Evolutionary conservation across 2,888 invertebrate species (phyloP).

Genomic region (Electrophaes corylata): DNA sequence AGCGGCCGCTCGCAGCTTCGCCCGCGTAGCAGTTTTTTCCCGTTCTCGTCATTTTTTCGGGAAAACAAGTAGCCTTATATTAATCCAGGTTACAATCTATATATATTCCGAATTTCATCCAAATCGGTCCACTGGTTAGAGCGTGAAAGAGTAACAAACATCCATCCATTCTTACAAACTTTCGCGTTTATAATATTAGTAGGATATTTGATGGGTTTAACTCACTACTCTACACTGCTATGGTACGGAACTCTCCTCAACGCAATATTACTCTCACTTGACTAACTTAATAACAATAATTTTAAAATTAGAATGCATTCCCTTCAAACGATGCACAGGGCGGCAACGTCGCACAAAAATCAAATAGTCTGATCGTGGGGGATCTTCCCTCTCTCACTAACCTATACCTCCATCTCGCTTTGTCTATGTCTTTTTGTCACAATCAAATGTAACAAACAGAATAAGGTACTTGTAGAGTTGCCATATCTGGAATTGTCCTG

Average conservation of each 20-base stretch:
- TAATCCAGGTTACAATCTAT: too few relatives aligned
- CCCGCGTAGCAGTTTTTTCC: too few relatives aligned
- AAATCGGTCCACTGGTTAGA: too few relatives aligned
- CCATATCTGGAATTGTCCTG: neutral
- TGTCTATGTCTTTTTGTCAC: slow-evolving; percentile 42
- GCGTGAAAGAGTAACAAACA: too few relatives aligned
- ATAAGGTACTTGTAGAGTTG: neutral
- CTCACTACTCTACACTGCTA: too few relatives aligned
- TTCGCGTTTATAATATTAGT: too few relatives aligned
- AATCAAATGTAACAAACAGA: slow-evolving; percentile 2
- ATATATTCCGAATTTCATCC: too few relatives aligned
- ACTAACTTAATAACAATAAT: neutral
- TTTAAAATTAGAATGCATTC: slow-evolving; percentile 12
- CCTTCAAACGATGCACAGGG: slow-evolving; percentile 2
- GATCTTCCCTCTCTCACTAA: slow-evolving; percentile 42
- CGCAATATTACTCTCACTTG: neutral
- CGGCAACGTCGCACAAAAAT: slow-evolving; percentile 22
- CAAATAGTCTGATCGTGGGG: slow-evolving; percentile 37
- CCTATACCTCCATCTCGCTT: slow-evolving; percentile 38
- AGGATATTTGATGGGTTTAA: too few relatives aligned
- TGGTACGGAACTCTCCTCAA: neutral
- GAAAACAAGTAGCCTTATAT: too few relatives aligned
- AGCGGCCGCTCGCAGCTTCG: too few relatives aligned
- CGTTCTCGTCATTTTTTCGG: too few relatives aligned
- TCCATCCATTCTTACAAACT: too few relatives aligned